phyloP scores from a whole-genome alignment of 2,113 vertebrate genomes.

The Rallus limicola region DNA sequence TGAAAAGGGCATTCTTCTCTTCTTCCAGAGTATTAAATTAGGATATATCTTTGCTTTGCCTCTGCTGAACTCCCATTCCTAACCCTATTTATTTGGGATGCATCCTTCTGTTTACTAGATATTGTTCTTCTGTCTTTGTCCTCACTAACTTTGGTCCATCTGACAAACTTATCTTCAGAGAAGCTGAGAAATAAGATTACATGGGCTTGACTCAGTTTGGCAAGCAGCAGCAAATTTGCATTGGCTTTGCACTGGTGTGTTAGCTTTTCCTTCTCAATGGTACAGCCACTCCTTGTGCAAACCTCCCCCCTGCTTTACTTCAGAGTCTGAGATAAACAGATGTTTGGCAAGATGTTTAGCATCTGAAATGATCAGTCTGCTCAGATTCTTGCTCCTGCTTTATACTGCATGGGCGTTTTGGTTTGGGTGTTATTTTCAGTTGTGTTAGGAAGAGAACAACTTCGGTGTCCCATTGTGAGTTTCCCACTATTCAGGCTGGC shows the following conservation, averaged over 20 bases:
- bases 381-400: conserved; percentile 31
- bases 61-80: background rate
- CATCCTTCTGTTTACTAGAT: background rate
- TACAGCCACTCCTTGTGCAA: background rate
- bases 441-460: conserved; percentile 41
- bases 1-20: background rate
- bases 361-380: conserved; percentile 2
- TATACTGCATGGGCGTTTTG: background rate
- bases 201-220: background rate
- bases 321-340: background rate
- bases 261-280: background rate
- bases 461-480: conserved; percentile 49
- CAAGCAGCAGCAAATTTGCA: background rate
- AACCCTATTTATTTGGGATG: background rate
- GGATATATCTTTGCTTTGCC: background rate
- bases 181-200: background rate
- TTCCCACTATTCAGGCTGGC: background rate
- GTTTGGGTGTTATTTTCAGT: background rate
- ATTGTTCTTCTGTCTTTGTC: background rate
- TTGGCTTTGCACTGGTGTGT: background rate
- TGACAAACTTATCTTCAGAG: background rate
- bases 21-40: background rate
- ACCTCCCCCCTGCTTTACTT: background rate
- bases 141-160: background rate
- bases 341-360: conserved; percentile 11